Conservation (phyloP, 2,797 vertebrate species). For the Sebastes wilsoni region DNA sequence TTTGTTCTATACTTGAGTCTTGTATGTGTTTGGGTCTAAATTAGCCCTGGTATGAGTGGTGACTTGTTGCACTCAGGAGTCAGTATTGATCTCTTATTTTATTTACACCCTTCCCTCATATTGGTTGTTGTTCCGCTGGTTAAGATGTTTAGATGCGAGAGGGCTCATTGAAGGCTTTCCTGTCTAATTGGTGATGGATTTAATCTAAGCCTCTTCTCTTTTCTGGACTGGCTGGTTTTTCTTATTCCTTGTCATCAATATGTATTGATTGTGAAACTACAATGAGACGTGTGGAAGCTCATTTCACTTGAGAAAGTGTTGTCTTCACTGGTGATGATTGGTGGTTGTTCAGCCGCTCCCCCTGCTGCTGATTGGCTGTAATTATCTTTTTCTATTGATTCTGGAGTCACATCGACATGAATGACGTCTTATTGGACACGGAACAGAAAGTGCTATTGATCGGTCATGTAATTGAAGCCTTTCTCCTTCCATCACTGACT, state of each 20-base stretch:
- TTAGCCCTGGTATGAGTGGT: neutral
- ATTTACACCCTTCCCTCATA: neutral
- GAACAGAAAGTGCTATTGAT: conserved; percentile 52
- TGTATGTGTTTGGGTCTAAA: neutral
- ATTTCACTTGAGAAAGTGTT: conserved; percentile 30
- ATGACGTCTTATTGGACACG: conserved; percentile 16
- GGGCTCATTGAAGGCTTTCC: conserved; percentile 7
- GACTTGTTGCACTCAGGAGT: neutral
- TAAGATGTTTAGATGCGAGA: conserved; percentile 13
- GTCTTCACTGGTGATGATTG: conserved; percentile 26
- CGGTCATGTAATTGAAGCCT: conserved; percentile 41
- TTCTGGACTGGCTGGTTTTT: neutral
- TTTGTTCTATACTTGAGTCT: neutral
- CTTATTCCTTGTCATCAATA: conserved; percentile 31
- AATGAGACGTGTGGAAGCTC: conserved; percentile 16
- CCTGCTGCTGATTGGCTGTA: conserved; percentile 37
- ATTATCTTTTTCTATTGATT: conserved; percentile 48
- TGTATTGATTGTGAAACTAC: conserved; percentile 31
- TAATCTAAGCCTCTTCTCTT: conserved; percentile 8
- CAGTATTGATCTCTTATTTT: conserved; percentile 23
- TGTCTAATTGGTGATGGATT: conserved; percentile 31
- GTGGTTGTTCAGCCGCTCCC: neutral
- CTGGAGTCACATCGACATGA: conserved; percentile 34
- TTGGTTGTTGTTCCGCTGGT: neutral
- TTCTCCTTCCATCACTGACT: conserved; percentile 32